A percentile compares a stretch with the other conserved stretches of the same genome.
phyloP scores from a whole-genome alignment of 1,140 invertebrate genomes.

The Oreohelix idahoensis region DNA sequence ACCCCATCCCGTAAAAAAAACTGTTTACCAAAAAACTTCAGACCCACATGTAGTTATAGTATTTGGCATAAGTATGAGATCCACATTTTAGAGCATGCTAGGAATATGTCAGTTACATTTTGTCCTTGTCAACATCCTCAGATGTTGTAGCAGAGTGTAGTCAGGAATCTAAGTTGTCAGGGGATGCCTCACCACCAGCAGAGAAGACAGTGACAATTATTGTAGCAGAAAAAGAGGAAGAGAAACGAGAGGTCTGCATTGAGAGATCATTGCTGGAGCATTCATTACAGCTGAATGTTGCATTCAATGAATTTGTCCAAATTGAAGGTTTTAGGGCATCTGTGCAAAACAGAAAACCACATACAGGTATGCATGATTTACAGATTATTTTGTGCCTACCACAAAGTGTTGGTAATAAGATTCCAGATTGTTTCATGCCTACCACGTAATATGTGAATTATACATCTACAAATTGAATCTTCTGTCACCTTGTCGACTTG shows the following conservation, averaged over 20 bases:
- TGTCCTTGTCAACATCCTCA: not conserved
- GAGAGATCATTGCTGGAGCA: slow-evolving; percentile 5
- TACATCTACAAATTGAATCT: too few species aligned
- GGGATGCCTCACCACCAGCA: slow-evolving; percentile 5
- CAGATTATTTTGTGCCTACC: too few species aligned
- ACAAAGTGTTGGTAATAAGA: too few species aligned
- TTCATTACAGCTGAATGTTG: not conserved
- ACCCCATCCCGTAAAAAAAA: too few species aligned
- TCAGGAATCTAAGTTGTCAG: slow-evolving; percentile 19
- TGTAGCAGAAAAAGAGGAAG: not conserved
- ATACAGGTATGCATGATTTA: slow-evolving; percentile 11
- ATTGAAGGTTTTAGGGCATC: slow-evolving; percentile 12
- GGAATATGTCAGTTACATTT: not conserved
- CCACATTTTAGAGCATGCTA: not conserved
- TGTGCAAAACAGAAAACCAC: not conserved
- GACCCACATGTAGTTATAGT: not conserved
- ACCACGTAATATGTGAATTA: too few species aligned
- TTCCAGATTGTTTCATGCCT: too few species aligned
- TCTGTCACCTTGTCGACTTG: too few species aligned
- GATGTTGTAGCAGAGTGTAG: slow-evolving; percentile 9
- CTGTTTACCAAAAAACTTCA: too few species aligned
- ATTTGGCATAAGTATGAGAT: not conserved
- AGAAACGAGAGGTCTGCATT: not conserved
- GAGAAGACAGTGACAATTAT: too few species aligned
- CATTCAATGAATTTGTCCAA: slow-evolving; percentile 23